phyloP scores from a whole-genome alignment of 2,113 vertebrate genomes.

The Chelonoidis abingdonii region DNA sequence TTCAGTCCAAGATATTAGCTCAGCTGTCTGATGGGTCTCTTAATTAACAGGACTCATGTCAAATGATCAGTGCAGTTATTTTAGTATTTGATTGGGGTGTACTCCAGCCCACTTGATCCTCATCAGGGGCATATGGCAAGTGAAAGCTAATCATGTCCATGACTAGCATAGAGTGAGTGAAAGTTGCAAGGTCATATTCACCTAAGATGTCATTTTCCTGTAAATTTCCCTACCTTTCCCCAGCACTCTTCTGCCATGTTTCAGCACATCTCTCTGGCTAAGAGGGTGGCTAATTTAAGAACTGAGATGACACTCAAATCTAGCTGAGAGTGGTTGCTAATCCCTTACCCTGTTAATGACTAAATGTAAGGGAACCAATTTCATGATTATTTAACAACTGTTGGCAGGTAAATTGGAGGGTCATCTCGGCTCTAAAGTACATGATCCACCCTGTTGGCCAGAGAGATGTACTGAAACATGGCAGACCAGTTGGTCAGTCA shows the following conservation, averaged over 20 bases:
- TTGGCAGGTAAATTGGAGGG: background rate
- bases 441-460: background rate
- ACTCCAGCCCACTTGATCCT: constrained; percentile 37
- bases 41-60: constrained; percentile 62
- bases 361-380: constrained; percentile 38
- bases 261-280: constrained; percentile 64
- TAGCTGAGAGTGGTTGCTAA: constrained; percentile 43
- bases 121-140: constrained; percentile 39
- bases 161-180: constrained; percentile 38
- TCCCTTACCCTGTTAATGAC: constrained; percentile 25
- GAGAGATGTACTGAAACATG: background rate
- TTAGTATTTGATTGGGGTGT: constrained; percentile 31
- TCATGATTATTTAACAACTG: constrained; percentile 25
- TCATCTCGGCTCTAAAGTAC: background rate
- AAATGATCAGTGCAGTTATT: constrained; percentile 51
- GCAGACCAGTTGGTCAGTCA: constrained; percentile 17
- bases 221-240: background rate
- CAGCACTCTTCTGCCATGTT: constrained; percentile 63
- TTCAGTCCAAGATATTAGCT: constrained; percentile 74
- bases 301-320: constrained; percentile 44
- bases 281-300: constrained; percentile 24
- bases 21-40: constrained; percentile 72
- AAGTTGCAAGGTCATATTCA: constrained; percentile 64
- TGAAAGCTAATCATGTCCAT: constrained; percentile 46
- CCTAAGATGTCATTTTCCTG: constrained; percentile 49